These are phyloP conservation scores for Pollimyrus isidori DNA, from an alignment of 2,113 vertebrate genomes.

Conservation along the genomic window DNA sequence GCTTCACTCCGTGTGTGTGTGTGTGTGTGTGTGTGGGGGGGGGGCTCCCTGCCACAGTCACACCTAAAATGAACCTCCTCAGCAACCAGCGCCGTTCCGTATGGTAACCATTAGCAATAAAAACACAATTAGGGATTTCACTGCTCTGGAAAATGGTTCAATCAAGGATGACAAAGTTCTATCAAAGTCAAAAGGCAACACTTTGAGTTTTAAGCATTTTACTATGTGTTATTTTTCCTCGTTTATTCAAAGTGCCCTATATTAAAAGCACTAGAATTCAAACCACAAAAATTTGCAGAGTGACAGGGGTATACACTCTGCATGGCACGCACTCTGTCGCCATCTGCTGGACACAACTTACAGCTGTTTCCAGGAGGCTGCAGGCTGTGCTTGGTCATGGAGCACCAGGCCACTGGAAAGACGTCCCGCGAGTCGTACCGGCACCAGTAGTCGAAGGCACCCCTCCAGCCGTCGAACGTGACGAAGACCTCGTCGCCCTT, in stretches of 20 bases:
- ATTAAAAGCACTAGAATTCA: neutral
- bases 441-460: constrained; percentile 94
- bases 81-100: neutral
- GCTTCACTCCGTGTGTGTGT: neutral
- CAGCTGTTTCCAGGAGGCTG: constrained; percentile 84
- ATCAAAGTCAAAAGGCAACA: neutral
- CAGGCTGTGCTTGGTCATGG: constrained; percentile 82
- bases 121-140: neutral
- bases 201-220: no score
- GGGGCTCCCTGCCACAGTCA: neutral
- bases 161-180: neutral
- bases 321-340: constrained; percentile 26
- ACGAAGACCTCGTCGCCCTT: constrained; percentile 84
- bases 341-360: constrained; percentile 56
- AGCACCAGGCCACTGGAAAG: constrained; percentile 92
- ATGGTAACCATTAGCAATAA: neutral
- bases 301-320: neutral
- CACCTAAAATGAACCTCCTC: neutral
- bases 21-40: rapidly evolving
- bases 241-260: neutral
- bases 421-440: constrained; percentile 88
- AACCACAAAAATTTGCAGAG: neutral
- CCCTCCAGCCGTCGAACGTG: constrained; percentile 91
- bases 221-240: no score
- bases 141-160: neutral